Conservation (phyloP, 2,888 invertebrate species). For the Marasmarcha lunaedactyla region DNA sequence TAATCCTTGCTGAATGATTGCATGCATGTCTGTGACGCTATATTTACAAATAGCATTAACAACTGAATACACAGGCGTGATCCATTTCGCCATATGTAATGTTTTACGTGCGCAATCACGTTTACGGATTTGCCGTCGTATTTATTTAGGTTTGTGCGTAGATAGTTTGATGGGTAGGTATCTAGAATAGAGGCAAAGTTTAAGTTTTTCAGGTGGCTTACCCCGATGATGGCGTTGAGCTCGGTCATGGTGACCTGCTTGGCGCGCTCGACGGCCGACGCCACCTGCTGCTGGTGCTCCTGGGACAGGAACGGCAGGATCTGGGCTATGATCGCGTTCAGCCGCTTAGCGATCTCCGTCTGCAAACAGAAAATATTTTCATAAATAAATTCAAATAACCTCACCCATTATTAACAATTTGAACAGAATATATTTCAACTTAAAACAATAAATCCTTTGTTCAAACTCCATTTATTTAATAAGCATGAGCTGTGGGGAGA, state of each 20-base stretch:
- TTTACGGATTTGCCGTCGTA: neutral
- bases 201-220: conserved; percentile 57
- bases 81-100: neutral
- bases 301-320: conserved; percentile 92
- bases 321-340: conserved; percentile 94
- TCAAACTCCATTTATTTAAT: too few relatives aligned
- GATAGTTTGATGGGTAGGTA: neutral
- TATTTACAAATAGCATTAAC: neutral
- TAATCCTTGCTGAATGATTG: neutral
- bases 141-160: neutral
- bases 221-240: conserved; percentile 93
- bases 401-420: conserved; percentile 5
- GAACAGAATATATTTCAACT: too few relatives aligned
- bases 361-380: too few relatives aligned
- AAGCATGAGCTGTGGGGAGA: conserved; percentile 43
- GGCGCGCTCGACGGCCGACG: conserved; percentile 91
- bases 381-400: conserved; percentile 16
- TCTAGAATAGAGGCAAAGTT: neutral
- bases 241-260: conserved; percentile 97
- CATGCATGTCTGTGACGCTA: neutral
- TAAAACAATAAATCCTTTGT: too few relatives aligned
- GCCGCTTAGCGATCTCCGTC: conserved; percentile 95
- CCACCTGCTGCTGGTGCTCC: conserved; percentile 93
- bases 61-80: neutral
- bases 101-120: neutral